Evolutionary conservation across 2,113 vertebrate genomes (phyloP).

Genomic region (Centropus unirufus): DNA sequence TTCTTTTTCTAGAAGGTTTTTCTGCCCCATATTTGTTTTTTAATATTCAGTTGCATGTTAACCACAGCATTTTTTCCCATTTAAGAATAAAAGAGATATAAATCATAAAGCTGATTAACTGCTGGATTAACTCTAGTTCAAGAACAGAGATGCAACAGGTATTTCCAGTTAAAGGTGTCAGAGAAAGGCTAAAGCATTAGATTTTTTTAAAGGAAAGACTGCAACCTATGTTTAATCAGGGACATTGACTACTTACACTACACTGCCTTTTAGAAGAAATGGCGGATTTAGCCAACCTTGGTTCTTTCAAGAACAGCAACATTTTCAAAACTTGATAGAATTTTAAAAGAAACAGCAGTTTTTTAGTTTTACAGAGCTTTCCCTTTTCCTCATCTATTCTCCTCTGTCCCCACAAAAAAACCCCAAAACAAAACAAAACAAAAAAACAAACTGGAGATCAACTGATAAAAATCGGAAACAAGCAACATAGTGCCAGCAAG

Average conservation of each 20-base stretch:
- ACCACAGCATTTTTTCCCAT: background rate
- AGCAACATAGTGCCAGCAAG: background rate
- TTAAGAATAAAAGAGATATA: background rate
- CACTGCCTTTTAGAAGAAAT: background rate
- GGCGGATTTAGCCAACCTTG: background rate
- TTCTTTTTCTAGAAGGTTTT: background rate
- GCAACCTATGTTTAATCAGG: background rate
- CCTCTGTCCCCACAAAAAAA: no score
- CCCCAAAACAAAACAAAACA: no score
- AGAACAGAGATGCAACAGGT: background rate
- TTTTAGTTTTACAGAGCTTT: background rate
- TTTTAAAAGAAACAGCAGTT: background rate
- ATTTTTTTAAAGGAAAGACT: background rate
- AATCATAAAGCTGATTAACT: background rate
- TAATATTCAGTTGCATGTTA: background rate
- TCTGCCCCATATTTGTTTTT: background rate
- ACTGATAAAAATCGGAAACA: background rate
- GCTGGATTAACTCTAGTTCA: background rate
- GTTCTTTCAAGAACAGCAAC: background rate
- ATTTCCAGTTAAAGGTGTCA: background rate
- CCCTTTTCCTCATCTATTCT: background rate
- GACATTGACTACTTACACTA: background rate
- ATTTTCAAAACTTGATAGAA: background rate
- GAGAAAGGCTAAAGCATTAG: background rate
- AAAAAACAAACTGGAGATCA: background rate